phyloP scores from a whole-genome alignment of 2,797 vertebrate genomes.

The Stomatorhinus walkeri region DNA sequence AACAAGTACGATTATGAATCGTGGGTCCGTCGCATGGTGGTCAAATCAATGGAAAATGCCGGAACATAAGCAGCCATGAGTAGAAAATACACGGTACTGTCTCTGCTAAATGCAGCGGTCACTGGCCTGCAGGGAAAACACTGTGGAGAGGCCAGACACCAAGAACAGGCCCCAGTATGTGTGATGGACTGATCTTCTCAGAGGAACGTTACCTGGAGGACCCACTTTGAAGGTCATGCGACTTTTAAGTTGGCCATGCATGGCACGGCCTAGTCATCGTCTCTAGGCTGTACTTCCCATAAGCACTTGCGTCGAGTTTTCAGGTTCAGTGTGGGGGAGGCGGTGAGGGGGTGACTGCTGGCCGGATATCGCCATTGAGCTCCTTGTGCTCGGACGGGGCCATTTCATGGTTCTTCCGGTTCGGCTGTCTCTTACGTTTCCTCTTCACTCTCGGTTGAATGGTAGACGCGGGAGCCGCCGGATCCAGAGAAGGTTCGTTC shows the following conservation, averaged over 20 bases:
- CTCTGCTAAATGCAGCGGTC: background rate
- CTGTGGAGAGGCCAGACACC: background rate
- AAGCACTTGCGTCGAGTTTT: background rate
- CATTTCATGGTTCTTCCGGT: conserved; percentile 42
- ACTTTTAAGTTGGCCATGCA: background rate
- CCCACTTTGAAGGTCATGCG: background rate
- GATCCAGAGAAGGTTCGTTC: conserved; percentile 52
- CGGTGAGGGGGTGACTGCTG: conserved; percentile 36
- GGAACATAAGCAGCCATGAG: background rate
- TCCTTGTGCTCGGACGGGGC: conserved; percentile 33
- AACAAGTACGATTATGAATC: background rate
- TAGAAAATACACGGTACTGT: background rate
- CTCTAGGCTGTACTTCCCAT: background rate
- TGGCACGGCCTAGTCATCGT: background rate
- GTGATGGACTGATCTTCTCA: background rate
- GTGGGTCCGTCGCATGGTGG: background rate
- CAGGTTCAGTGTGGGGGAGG: conserved; percentile 28
- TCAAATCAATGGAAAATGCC: background rate
- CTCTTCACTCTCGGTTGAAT: conserved; percentile 48
- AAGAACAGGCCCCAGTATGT: background rate
- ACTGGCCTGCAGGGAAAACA: background rate
- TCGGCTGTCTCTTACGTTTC: conserved; percentile 48
- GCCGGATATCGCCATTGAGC: conserved; percentile 51
- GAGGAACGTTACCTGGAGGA: background rate
- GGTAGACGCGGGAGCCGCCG: conserved; percentile 32